Evolutionary conservation across 2,888 invertebrate species (phyloP), one percentile per base, ranked within the genome.

Genomic region (Synanthedon myopaeformis): DNA sequence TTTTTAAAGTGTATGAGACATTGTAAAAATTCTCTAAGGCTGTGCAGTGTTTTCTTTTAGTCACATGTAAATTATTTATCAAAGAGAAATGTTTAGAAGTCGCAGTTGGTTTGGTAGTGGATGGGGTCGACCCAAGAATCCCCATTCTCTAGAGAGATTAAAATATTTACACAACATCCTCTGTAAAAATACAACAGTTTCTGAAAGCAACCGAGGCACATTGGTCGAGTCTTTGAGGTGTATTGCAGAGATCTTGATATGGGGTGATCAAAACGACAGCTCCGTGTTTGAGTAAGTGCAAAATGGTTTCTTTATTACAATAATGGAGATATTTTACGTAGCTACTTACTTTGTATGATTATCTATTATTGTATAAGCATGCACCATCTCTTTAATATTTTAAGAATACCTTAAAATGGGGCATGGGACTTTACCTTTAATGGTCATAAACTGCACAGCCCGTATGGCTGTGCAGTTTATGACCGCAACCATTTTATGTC

Each of bases 191-290:
- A 97, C 97, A 67, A 95, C 94, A 1, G 98, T 99, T 0, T 96
- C 95, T 4, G 98, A 98, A 70, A 94, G 93, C 70, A 99, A 99
- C 77, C 91, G 96, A 59, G 94, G 96, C n/a, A 90, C 98, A 49
- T 83, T 99, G 52, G 98, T 99, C 13, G 99, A 99, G 85, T 98
- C 98, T 1, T 85, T 99, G 56, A 90, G 99, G 60, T 96, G 96
- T 54, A 99, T 99, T 69, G 97, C 99, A 4, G 99, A 99, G 89
- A 99, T 99, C 72, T 89, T 99, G 42, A 99, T 99, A 76, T 99
- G 99, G 99, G 99, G 99, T 51, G 99, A 99, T 86, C 99, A 99
- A 82, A 99, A 99, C 90, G 99, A 99, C 82, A 97, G 98, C 69
- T 95, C 97, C 54, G 99, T 99, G 41, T 99, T 99, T 88, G 99